These are phyloP conservation scores for Drosophila acutilabella DNA, from an alignment of 2,888 invertebrate genomes.

Conservation along the genomic window DNA sequence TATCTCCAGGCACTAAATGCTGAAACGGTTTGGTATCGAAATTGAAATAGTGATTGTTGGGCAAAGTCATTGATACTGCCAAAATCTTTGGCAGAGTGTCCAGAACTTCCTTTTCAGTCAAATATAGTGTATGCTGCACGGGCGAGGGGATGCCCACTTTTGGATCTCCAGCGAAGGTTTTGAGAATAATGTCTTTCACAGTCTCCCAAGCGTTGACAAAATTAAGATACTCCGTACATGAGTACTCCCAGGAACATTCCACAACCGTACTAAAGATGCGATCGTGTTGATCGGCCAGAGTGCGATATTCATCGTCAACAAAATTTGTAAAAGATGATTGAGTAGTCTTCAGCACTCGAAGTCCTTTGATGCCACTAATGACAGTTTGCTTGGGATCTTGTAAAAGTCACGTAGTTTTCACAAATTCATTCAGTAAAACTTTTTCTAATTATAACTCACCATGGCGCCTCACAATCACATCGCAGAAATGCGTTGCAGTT, in stretches of 20 bases:
- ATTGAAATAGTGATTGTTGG: slow-evolving; percentile 92
- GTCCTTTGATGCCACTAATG: slow-evolving; percentile 89
- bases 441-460: slow-evolving; percentile 85
- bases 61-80: slow-evolving; percentile 91
- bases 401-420: not conserved
- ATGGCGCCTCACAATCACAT: slow-evolving; percentile 88
- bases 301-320: slow-evolving; percentile 91
- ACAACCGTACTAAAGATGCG: slow-evolving; percentile 91
- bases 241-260: slow-evolving; percentile 91
- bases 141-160: slow-evolving; percentile 90
- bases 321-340: slow-evolving; percentile 93
- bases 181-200: slow-evolving; percentile 89
- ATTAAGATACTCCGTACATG: slow-evolving; percentile 88
- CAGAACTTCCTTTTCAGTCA: slow-evolving; percentile 89
- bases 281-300: slow-evolving; percentile 90
- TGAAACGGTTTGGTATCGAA: slow-evolving; percentile 91
- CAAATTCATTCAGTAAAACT: not conserved
- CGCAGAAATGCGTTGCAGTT: slow-evolving; percentile 88
- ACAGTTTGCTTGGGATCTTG: slow-evolving; percentile 87
- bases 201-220: slow-evolving; percentile 90
- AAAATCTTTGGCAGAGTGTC: slow-evolving; percentile 89
- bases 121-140: slow-evolving; percentile 92
- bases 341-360: slow-evolving; percentile 92
- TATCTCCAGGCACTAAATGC: slow-evolving; percentile 87
- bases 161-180: slow-evolving; percentile 91